phyloP scores from a whole-genome alignment of 2,797 vertebrate genomes.

The Typhlichthys subterraneus region DNA sequence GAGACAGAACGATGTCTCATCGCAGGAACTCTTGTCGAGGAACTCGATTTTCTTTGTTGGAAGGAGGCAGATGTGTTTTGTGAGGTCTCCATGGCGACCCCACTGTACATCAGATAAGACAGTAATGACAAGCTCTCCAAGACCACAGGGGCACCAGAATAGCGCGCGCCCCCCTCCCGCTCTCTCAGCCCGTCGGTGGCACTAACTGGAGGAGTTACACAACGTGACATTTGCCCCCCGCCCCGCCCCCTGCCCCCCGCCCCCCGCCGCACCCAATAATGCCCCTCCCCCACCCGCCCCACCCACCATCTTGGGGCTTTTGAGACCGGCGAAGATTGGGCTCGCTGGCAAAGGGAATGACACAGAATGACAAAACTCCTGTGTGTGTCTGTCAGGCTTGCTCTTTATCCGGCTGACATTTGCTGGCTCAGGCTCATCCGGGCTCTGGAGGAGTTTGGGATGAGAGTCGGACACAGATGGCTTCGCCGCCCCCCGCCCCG shows the following conservation, averaged over 20 bases:
- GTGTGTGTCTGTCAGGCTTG: slow-evolving; percentile 73
- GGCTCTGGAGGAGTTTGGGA: slow-evolving; percentile 66
- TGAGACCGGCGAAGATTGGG: slow-evolving; percentile 62
- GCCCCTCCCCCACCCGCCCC: slow-evolving; percentile 19
- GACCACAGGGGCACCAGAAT: slow-evolving; percentile 62
- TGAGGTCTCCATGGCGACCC: slow-evolving; percentile 71
- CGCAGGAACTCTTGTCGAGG: slow-evolving; percentile 51
- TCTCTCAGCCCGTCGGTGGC: slow-evolving; percentile 2
- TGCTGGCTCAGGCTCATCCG: slow-evolving; percentile 74
- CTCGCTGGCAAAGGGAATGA: slow-evolving; percentile 70
- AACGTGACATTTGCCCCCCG: slow-evolving; percentile 54
- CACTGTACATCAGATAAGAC: slow-evolving; percentile 53
- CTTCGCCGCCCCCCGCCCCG: slow-evolving; percentile 40
- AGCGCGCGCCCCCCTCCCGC: slow-evolving; percentile 53
- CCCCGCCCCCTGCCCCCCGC: too few species aligned
- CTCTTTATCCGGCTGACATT: slow-evolving; percentile 78
- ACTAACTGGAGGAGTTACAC: slow-evolving; percentile 59
- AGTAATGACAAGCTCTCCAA: slow-evolving; percentile 68
- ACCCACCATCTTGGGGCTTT: slow-evolving; percentile 57
- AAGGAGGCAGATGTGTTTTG: slow-evolving; percentile 57
- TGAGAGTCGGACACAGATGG: slow-evolving; percentile 76
- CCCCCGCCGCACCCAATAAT: slow-evolving; percentile 43
- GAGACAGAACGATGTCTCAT: slow-evolving; percentile 35
- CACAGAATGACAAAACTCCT: slow-evolving; percentile 72
- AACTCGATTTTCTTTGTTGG: slow-evolving; percentile 53